phyloP scores from a whole-genome alignment of 2,113 vertebrate species.

The Sander lucioperca region DNA sequence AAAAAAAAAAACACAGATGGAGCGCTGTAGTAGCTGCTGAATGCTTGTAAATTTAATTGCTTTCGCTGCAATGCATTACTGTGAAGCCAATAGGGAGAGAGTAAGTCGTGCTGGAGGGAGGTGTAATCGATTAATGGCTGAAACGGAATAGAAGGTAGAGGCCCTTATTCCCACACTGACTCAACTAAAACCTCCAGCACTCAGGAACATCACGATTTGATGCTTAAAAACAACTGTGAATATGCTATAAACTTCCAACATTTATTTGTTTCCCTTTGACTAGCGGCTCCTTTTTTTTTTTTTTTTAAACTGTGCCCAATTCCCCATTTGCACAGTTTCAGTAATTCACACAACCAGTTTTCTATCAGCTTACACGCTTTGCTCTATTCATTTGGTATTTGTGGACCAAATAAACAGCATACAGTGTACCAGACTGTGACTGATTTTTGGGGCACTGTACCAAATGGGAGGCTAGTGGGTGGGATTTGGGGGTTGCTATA shows the following conservation, averaged over 20 bases:
- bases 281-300: background rate
- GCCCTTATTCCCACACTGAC: conserved; percentile 45
- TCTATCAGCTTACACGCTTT: too few relatives aligned
- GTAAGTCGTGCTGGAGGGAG: conserved; percentile 25
- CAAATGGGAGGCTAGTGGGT: background rate
- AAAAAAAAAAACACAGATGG: conserved; percentile 9
- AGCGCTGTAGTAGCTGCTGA: conserved; percentile 59
- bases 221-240: background rate
- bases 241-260: background rate
- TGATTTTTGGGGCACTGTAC: background rate
- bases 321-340: background rate
- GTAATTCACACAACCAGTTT: background rate
- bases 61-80: conserved; percentile 57
- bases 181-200: conserved; percentile 18
- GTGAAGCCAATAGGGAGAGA: conserved; percentile 47
- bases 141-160: conserved; percentile 17
- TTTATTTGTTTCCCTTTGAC: background rate
- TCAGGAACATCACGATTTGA: background rate
- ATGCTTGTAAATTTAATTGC: conserved; percentile 70
- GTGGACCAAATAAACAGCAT: too few relatives aligned
- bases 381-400: too few relatives aligned
- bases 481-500: background rate
- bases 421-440: too few relatives aligned
- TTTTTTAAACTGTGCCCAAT: background rate
- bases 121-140: conserved; percentile 63